Evolutionary conservation across 2,888 invertebrate genomes (phyloP), one percentile per base, ranked within the genome.

Genomic region (Cheilosia grossa): DNA sequence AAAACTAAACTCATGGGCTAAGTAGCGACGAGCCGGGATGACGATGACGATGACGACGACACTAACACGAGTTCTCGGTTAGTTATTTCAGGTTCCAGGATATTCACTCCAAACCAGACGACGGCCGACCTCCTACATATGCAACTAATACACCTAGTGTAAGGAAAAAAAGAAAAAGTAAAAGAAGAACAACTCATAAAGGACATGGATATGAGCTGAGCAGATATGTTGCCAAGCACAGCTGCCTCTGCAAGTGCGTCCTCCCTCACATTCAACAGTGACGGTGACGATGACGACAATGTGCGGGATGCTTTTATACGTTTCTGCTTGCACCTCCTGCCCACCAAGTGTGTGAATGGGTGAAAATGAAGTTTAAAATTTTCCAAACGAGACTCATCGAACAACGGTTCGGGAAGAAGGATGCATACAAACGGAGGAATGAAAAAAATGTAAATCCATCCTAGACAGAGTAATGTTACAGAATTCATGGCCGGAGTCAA

Each of bases 61-160:
- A 83, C 82, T 69, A 83, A 79, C 82, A 79, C 79, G 79, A 79
- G 73, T 82, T 82, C 63, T 79, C 63, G 80, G 83, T 83, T 83
- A 74, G 83, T 83, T 83, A 83, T 79, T 58, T 63, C 73, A 59
- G 64, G 74, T 83, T 80, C 40, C 69, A 64, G 74, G 83, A 83
- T 80, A 79, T 83, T 69, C 83, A 74, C 74, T 77, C 70, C 47
- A 47, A 80, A 80, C 42, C 59, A 74, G 74, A 59, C 73, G 83
- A 56, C 73, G 69, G 53, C 47, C n/a, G 19, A 47, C 19, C 73
- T 67, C 37, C 59, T 27, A 15, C 82, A 53, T 69, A 64, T 63
- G 64, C 63, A 74, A 66, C 72, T 63, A 54, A 67, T 61, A 56
- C 66, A 47, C 9, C 47, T 47, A 73, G 73, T 66, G 78, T 66